A percentile compares a stretch with the other conserved stretches of the same genome.
phyloP scores from a whole-genome alignment of 2,113 vertebrate genomes.

The Nothocercus nigrocapillus region DNA sequence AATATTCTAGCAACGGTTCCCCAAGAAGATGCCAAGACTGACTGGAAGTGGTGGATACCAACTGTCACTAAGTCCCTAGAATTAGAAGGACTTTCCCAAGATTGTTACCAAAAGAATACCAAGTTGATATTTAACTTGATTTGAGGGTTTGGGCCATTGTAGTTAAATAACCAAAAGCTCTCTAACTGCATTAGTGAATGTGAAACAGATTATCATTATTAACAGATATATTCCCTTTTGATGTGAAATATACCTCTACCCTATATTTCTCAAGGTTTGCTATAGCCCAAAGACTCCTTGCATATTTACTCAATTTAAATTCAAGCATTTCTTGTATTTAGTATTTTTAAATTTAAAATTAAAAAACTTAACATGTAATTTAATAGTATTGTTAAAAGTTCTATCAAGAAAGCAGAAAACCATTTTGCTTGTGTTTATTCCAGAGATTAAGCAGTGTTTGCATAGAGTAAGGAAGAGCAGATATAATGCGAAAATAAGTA shows the following conservation, averaged over 20 bases:
- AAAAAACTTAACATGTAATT: neutral
- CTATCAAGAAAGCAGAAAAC: neutral
- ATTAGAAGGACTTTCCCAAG: neutral
- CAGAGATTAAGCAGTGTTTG: neutral
- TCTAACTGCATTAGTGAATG: neutral
- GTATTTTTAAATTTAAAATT: neutral
- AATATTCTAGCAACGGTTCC: neutral
- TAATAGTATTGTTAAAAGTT: neutral
- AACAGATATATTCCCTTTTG: neutral
- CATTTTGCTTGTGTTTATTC: neutral
- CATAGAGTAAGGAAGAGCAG: neutral
- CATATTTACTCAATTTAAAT: neutral
- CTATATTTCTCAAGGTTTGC: neutral
- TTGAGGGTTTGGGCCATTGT: slow-evolving; percentile 24
- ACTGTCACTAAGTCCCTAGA: neutral
- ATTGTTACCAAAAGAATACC: neutral
- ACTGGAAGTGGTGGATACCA: neutral
- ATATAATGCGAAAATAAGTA: neutral
- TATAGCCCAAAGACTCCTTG: neutral
- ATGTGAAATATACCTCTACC: neutral
- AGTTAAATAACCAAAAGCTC: slow-evolving; percentile 26
- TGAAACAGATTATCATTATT: slow-evolving; percentile 51
- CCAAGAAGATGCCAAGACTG: neutral
- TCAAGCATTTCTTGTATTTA: neutral
- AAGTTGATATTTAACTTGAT: slow-evolving; percentile 9